Percentiles rank a stretch among this genome's conserved stretches.
phyloP scores from a whole-genome alignment of 2,113 vertebrate species.

The Larimichthys polyactis region DNA sequence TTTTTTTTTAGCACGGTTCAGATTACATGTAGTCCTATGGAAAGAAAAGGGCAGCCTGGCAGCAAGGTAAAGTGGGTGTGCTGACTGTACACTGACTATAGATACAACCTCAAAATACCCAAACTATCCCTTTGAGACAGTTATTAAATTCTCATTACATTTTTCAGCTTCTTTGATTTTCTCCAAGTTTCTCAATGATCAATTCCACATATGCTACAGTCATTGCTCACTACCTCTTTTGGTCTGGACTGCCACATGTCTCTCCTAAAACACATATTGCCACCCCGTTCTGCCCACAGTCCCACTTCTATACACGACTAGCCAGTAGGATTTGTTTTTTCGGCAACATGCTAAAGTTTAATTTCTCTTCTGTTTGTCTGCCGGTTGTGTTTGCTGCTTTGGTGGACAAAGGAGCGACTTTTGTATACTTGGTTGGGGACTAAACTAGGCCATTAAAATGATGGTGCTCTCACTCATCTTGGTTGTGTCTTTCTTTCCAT shows the following conservation, averaged over 20 bases:
- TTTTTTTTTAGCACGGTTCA: too few relatives aligned
- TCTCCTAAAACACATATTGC: constrained; percentile 1
- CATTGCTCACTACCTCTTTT: neutral
- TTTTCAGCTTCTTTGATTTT: too few relatives aligned
- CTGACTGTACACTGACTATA: too few relatives aligned
- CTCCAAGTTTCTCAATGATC: too few relatives aligned
- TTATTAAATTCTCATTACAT: too few relatives aligned
- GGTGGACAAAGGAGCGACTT: neutral
- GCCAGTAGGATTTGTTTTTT: neutral
- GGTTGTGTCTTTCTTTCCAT: constrained; percentile 13
- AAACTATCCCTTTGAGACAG: too few relatives aligned
- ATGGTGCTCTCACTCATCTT: neutral
- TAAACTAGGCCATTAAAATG: neutral
- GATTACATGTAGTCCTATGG: too few relatives aligned
- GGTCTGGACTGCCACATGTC: neutral
- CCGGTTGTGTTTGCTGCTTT: neutral
- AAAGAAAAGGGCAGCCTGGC: too few relatives aligned
- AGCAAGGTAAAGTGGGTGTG: too few relatives aligned
- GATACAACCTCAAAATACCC: too few relatives aligned
- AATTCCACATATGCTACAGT: neutral
- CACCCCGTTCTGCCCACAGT: neutral
- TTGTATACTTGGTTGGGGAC: neutral
- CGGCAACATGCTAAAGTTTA: neutral
- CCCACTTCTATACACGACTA: neutral
- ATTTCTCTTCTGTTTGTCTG: neutral